Evolutionary conservation across 2,797 vertebrate species (phyloP).

Genomic region (Sebastes dallii): DNA sequence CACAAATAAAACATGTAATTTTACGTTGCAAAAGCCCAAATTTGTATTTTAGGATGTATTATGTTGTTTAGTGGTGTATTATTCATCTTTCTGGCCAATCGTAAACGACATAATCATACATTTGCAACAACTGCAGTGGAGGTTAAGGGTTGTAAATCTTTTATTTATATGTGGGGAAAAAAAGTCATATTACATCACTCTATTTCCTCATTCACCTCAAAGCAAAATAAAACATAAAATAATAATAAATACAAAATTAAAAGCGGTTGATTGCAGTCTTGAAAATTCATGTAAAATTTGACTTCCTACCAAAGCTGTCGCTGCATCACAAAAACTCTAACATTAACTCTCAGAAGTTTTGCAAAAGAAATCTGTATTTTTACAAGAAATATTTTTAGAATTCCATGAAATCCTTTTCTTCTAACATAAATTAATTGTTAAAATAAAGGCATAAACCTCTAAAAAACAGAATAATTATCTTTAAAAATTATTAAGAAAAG

Average conservation of each 20-base stretch:
- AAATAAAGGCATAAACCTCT: no score
- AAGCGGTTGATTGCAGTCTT: constrained; percentile 86
- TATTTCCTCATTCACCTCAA: not conserved
- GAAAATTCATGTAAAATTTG: constrained; percentile 64
- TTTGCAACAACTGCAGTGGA: not conserved
- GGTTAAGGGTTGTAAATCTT: not conserved
- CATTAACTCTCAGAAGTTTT: no score
- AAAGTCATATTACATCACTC: no score
- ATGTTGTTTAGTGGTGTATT: not conserved
- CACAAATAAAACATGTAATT: no score
- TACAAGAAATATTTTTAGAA: no score
- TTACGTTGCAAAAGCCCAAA: not conserved
- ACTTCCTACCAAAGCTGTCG: constrained; percentile 17
- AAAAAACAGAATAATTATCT: no score
- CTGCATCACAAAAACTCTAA: constrained; percentile 4
- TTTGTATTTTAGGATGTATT: not conserved
- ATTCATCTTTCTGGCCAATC: not conserved
- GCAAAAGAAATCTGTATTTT: no score
- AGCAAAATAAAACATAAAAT: constrained; percentile 80
- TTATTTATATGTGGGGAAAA: not conserved
- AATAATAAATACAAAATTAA: constrained; percentile 80
- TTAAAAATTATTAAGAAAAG: no score
- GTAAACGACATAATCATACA: not conserved
- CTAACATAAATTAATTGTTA: no score
- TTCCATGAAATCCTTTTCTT: no score